These are phyloP conservation scores for Valencia hispanica DNA, from an alignment of 2,797 vertebrate species.

Conservation along the genomic window DNA sequence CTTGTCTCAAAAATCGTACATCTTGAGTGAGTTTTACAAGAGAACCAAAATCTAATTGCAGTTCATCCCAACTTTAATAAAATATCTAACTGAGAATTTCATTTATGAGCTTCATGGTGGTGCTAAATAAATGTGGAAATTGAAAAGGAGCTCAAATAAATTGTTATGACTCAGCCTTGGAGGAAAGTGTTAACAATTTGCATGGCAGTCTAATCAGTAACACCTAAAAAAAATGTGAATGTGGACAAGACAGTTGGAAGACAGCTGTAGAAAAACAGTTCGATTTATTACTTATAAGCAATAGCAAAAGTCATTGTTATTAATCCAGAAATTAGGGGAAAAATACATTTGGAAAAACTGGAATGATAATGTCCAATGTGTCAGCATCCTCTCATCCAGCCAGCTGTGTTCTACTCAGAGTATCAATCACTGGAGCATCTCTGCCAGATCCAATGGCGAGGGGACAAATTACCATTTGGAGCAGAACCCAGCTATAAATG, in stretches of 20 bases:
- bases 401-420: conserved; percentile 28
- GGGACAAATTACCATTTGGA: conserved; percentile 66
- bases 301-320: neutral
- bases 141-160: neutral
- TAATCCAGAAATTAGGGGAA: neutral
- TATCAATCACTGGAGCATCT: conserved; percentile 50
- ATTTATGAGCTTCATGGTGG: neutral
- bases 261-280: neutral
- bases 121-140: neutral
- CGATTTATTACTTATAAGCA: neutral
- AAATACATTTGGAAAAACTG: conserved; percentile 1
- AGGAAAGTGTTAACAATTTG: neutral
- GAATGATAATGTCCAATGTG: conserved; percentile 14
- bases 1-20: neutral
- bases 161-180: neutral
- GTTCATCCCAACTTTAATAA: neutral
- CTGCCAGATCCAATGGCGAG: conserved; percentile 41
- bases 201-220: neutral
- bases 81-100: neutral
- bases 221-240: neutral
- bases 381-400: conserved; percentile 11
- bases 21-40: conserved; percentile 5
- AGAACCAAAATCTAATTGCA: neutral
- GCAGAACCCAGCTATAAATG: conserved; percentile 60
- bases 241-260: neutral